Evolutionary conservation across 2,113 vertebrate species (phyloP).

Genomic region (Ariopsis seemanni): DNA sequence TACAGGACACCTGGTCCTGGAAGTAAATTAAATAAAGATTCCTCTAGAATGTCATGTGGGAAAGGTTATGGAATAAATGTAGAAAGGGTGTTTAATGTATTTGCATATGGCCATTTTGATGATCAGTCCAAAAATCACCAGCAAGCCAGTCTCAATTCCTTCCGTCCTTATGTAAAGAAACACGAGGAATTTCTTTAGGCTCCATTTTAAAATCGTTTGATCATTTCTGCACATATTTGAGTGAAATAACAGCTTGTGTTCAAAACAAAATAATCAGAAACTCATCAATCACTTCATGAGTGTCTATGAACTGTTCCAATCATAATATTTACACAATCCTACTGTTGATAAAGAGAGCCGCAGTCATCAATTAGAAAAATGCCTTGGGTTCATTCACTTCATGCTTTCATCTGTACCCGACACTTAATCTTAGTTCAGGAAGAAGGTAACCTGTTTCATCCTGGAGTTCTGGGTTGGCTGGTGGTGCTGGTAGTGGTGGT

Average conservation of each 20-base stretch:
- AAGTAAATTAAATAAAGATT: constrained; percentile 23
- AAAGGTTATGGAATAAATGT: constrained; percentile 17
- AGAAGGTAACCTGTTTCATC: constrained; percentile 41
- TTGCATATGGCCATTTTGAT: constrained; percentile 3
- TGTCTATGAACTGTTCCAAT: background rate
- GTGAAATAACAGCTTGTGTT: background rate
- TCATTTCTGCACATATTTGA: background rate
- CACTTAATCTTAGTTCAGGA: constrained; percentile 62
- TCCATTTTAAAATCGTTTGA: background rate
- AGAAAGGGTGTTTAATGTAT: background rate
- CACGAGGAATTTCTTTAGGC: background rate
- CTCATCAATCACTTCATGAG: background rate
- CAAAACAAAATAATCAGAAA: background rate
- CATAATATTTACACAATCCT: constrained; percentile 28
- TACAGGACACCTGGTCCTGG: constrained; percentile 13
- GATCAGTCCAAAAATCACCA: background rate
- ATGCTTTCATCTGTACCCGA: constrained; percentile 60
- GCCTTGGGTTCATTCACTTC: constrained; percentile 50
- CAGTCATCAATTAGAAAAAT: constrained; percentile 47
- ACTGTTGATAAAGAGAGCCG: background rate
- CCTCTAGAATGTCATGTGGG: background rate
- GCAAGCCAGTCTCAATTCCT: background rate
- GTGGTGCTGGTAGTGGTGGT: constrained; percentile 48
- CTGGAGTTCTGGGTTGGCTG: background rate
- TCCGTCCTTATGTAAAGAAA: background rate